Percentiles rank a stretch among this genome's conserved stretches.
Evolutionary conservation across 2,888 invertebrate species (phyloP).

Genomic region (Papilio elwesi): DNA sequence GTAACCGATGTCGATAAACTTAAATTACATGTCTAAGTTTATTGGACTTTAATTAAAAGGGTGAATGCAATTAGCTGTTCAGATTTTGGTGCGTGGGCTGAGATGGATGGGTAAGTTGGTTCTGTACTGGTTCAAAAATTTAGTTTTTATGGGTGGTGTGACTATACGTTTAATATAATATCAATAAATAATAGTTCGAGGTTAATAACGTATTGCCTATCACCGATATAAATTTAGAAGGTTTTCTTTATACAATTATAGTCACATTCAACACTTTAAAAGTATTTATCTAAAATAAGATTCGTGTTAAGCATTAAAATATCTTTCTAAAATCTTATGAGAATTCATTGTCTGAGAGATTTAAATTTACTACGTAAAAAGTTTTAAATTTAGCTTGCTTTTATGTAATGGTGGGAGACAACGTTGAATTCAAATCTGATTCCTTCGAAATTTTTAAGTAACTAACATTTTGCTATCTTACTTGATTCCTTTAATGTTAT

Average conservation of each 20-base stretch:
- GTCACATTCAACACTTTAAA: constrained; percentile 13
- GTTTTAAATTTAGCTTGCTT: constrained; percentile 36
- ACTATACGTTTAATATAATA: too few relatives aligned
- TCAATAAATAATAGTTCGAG: background rate
- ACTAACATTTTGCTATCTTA: constrained; percentile 23
- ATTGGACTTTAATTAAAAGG: too few relatives aligned
- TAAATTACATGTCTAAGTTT: too few relatives aligned
- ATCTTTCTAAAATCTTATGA: constrained; percentile 32
- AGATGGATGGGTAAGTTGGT: too few relatives aligned
- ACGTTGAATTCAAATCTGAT: constrained; percentile 32
- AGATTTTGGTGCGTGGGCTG: too few relatives aligned
- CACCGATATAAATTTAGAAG: background rate
- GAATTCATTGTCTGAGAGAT: constrained; percentile 35
- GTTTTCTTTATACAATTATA: background rate
- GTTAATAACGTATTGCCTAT: too few relatives aligned
- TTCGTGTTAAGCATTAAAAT: constrained; percentile 25
- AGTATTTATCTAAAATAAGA: constrained; percentile 8
- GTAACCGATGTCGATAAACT: too few relatives aligned
- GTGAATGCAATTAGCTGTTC: too few relatives aligned
- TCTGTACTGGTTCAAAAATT: too few relatives aligned
- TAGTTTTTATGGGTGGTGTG: too few relatives aligned
- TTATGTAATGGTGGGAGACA: constrained; percentile 32
- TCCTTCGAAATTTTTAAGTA: constrained; percentile 28
- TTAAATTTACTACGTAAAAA: constrained; percentile 28
- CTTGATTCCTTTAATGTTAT: constrained; percentile 19